A percentile compares a stretch with the other conserved stretches of the same genome.
These are phyloP conservation scores for Eucriotettix oculatus DNA, from an alignment of 2,888 invertebrate species.

Conservation along the genomic window DNA sequence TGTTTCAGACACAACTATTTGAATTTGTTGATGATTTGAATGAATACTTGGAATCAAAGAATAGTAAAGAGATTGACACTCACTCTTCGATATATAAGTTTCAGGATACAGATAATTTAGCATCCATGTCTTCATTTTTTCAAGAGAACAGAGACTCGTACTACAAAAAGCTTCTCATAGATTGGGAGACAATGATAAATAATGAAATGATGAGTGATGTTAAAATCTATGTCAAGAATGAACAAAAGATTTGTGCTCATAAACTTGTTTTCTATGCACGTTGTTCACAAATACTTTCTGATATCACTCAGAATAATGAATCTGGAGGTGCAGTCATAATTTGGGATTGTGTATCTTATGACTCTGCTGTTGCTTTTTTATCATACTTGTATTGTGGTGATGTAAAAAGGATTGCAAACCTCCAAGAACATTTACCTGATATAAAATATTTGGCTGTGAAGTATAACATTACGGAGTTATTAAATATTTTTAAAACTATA, in stretches of 20 bases:
- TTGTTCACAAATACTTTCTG: slow-evolving; percentile 25
- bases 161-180: slow-evolving; percentile 2
- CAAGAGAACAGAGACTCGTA: not conserved
- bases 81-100: no score
- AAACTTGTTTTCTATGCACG: slow-evolving; percentile 27
- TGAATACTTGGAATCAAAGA: not conserved
- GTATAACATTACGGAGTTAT: not conserved
- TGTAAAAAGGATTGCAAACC: slow-evolving; percentile 16
- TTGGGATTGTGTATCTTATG: slow-evolving; percentile 16
- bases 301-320: slow-evolving; percentile 15
- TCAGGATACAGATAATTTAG: no score
- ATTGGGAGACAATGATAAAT: slow-evolving; percentile 23
- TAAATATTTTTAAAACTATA: not conserved
- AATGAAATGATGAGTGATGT: slow-evolving; percentile 26
- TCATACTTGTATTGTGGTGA: slow-evolving; percentile 25
- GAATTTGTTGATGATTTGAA: not conserved
- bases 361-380: slow-evolving; percentile 22
- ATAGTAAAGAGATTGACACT: not conserved
- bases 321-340: slow-evolving; percentile 11
- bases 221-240: slow-evolving; percentile 22
- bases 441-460: not conserved
- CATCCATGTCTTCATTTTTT: no score
- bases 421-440: slow-evolving; percentile 14
- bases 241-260: slow-evolving; percentile 26
- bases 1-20: not conserved